These are phyloP conservation scores for Blera fallax DNA, from an alignment of 2,888 invertebrate species.

Conservation along the genomic window DNA sequence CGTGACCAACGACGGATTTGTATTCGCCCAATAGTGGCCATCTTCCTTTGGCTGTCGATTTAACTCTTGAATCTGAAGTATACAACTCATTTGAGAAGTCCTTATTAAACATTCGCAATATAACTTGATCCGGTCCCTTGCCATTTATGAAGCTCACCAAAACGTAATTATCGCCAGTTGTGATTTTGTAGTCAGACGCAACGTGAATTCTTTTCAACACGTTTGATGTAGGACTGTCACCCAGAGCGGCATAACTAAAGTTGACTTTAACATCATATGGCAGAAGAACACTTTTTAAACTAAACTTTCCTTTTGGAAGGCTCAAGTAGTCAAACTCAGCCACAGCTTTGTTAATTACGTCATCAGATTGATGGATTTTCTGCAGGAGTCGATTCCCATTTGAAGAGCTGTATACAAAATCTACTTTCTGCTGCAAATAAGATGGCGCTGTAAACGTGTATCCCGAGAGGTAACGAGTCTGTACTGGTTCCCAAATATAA, in stretches of 20 bases:
- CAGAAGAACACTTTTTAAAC: neutral
- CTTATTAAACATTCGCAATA: conserved; percentile 21
- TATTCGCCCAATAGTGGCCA: conserved; percentile 34
- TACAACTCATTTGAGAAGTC: conserved; percentile 33
- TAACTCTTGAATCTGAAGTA: conserved; percentile 1
- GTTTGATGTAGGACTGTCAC: neutral
- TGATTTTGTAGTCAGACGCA: conserved; percentile 12
- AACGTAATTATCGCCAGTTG: neutral
- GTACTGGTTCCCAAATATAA: conserved; percentile 7
- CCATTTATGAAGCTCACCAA: conserved; percentile 14
- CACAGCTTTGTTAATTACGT: neutral
- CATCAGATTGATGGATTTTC: neutral
- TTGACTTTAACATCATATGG: conserved; percentile 12
- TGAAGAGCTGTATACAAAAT: neutral
- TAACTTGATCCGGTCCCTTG: conserved; percentile 11
- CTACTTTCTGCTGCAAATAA: neutral
- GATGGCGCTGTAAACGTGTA: conserved; percentile 17
- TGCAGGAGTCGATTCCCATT: conserved; percentile 1
- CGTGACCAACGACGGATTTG: neutral
- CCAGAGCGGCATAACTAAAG: conserved; percentile 1
- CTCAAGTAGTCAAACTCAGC: conserved; percentile 6
- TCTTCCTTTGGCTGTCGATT: neutral
- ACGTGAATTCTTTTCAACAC: neutral
- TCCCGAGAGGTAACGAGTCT: conserved; percentile 15
- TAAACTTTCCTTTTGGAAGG: neutral